Evolutionary conservation across 2,888 invertebrate genomes (phyloP).

Genomic region (Schizaphis graminum): DNA sequence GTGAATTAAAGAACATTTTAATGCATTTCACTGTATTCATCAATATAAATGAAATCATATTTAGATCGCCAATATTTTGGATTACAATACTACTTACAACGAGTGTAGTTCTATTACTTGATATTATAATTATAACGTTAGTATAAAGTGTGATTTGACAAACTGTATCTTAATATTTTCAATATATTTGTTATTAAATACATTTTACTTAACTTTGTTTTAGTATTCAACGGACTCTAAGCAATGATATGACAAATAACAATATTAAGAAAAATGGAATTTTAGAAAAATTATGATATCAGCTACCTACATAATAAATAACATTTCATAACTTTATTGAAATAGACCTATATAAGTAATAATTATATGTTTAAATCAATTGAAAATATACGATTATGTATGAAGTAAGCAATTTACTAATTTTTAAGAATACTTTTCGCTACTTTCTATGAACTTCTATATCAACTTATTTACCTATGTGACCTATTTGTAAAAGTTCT

Average conservation of each 20-base stretch:
- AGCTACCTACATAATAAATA: background rate
- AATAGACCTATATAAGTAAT: background rate
- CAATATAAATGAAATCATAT: conserved; percentile 92
- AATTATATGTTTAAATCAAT: background rate
- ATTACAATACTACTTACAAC: conserved; percentile 92
- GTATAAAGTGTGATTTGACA: conserved; percentile 71
- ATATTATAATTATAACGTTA: conserved; percentile 91
- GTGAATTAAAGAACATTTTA: conserved; percentile 84
- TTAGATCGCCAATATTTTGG: conserved; percentile 94
- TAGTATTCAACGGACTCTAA: background rate
- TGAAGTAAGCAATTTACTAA: background rate
- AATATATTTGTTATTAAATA: background rate
- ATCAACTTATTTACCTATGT: no score
- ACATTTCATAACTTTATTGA: background rate
- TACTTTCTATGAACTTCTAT: background rate
- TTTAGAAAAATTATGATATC: background rate
- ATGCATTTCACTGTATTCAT: conserved; percentile 92
- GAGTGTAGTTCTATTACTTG: conserved; percentile 85
- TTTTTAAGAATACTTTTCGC: background rate
- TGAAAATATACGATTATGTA: background rate
- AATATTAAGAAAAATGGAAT: background rate
- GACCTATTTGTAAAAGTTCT: background rate
- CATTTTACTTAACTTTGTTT: background rate
- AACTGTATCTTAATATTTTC: background rate
- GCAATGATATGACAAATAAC: background rate